Evolutionary conservation across 2,888 invertebrate species (phyloP), one percentile per base, ranked within the genome.

Genomic region (Romanomermis culicivorax): DNA sequence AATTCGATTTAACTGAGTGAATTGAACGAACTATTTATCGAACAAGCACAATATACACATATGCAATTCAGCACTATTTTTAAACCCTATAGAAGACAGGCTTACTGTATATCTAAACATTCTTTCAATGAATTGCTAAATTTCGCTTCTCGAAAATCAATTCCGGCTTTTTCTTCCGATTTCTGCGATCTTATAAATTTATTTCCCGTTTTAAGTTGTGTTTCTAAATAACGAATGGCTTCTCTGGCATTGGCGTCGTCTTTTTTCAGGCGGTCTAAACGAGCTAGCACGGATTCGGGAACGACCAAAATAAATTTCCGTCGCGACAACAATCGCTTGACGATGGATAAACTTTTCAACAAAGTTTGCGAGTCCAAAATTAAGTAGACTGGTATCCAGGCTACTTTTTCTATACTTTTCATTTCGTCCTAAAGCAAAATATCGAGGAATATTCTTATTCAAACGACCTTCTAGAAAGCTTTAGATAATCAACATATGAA

Each of bases 191-290:
- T 77, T 64, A 89, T 76, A 69, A 81, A 87, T 60, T 87, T 77
- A 63, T 85, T 86, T 14, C 89, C 89, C 59, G 80, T 80, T 61
- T 81, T 80, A 60, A 89, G 79, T 68, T 88, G 86, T 42, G 78
- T 75, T 71, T 89, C 89, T 59, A 91, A 74, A 88, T 88, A 91
- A 61, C 89, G 82, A 57, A 88, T 89, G 2, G 85, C 86, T 68
- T 88, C 86, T 53, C 89, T 78, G 0, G 87, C 88, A 59, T 80
- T 78, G 60, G 80, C 79, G 64, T 82, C 81, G 61, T 81, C 81
- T 57, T 83, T 81, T 73, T 91, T 89, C 63, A 86, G 72, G 2
- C 24, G 17, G 54, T 2, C 54, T 25, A 54, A 30, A 20, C 27
- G 29, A 4, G 23, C 51, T 7, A 54, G n/a, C 26, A 52, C 51